Base-by-base conservation (phyloP, 2,888 invertebrate species). In the Leucophenga maculata region DNA sequence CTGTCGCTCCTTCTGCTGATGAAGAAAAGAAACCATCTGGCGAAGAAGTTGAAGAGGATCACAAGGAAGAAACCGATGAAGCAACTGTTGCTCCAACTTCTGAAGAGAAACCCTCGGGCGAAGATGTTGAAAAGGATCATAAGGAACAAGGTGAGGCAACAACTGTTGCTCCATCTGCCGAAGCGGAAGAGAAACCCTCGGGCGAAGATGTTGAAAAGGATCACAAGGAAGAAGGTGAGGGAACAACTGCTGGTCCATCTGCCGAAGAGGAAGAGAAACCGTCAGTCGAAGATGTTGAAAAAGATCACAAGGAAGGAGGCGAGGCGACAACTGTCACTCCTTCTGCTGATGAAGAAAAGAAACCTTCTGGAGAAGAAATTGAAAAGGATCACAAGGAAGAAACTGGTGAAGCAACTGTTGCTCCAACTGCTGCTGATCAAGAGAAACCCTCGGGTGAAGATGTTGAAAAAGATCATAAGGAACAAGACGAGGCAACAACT, bases 1-100 rank as follows among this genome's bases (percentile, higher is more conserved):
- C 73, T 9, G 59, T 62, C 16, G 74, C 76, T 52, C 74, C 79
- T 4, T 55, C 72, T 6, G 78, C 77, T 50, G 77, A 73, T 20
- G 44, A 64, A 11, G 72, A 59, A 26, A 57, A 72, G 54, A 76
- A 76, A 50, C 55, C 13, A 13, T 22, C 48, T 39, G 39, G 6
- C 14, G 65, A 55, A 18, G 31, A 65, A 48, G 50, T 18, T 46
- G 16, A 72, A 69, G 11, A 57, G 69, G 9, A 71, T 4, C 46
- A 13, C 13, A 14, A 13, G 13, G n/a, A 3, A 14, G 46, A 46
- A 14, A 46, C 46, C n/a, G 46, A 46, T n/a, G 46, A 3, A 13
- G 75, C 55, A 18, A 55, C 55, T 18, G 8, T 20, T 57, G 22
- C 65, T 31, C 54, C 72, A 18, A 16, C 66, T 50, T 16, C 31